Conservation (phyloP, 2,888 invertebrate genomes). For the Heliconius ethilla region DNA sequence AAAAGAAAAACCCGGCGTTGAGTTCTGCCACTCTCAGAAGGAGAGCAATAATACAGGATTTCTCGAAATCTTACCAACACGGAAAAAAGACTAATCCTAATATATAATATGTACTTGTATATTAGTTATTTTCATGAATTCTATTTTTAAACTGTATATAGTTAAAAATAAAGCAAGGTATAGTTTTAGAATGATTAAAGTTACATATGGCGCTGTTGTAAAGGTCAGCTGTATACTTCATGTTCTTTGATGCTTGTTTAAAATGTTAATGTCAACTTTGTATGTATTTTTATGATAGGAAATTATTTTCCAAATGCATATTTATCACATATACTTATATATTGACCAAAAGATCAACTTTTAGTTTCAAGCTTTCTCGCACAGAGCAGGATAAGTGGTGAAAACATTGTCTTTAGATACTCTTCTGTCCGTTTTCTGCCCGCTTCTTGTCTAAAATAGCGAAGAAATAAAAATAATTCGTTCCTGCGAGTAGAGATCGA, state of each 20-base stretch:
- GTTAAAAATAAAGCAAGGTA: slow-evolving; percentile 24
- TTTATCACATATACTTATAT: no score
- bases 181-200: slow-evolving; percentile 32
- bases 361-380: no score
- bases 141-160: not conserved
- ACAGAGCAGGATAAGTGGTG: no score
- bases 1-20: no score
- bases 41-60: no score
- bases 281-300: not conserved
- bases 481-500: not conserved
- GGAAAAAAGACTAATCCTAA: not conserved
- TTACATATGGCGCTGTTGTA: slow-evolving; percentile 15
- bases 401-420: no score
- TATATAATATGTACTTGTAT: not conserved
- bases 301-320: no score
- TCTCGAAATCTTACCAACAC: not conserved
- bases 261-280: slow-evolving; percentile 21
- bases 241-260: slow-evolving; percentile 21
- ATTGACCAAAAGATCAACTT: no score
- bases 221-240: slow-evolving; percentile 16
- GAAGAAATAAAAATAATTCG: no score
- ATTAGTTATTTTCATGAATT: not conserved
- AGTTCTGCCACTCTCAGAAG: no score
- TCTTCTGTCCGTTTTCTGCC: no score
- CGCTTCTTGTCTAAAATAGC: no score